Evolutionary conservation across 2,113 vertebrate species (phyloP).

Genomic region (Caranx melampygus): DNA sequence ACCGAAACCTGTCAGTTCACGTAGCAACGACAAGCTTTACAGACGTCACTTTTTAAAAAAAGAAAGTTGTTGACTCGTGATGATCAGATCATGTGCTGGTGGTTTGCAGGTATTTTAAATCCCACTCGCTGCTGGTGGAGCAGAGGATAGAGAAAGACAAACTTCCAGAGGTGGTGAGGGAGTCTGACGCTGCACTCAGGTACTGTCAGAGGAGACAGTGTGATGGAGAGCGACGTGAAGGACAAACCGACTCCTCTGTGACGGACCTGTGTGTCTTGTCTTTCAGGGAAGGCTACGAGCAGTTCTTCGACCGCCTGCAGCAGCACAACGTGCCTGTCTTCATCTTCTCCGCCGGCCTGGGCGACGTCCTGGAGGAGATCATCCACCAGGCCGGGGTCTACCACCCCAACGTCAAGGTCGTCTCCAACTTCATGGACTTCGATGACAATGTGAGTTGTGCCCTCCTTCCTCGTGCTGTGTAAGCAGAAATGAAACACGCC

Average conservation of each 20-base stretch:
- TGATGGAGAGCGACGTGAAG: not conserved
- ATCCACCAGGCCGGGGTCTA: conserved; percentile 94
- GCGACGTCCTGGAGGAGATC: conserved; percentile 94
- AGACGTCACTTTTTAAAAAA: not conserved
- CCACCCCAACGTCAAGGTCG: conserved; percentile 93
- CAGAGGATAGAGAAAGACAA: conserved; percentile 91
- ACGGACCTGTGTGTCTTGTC: not conserved
- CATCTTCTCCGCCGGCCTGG: conserved; percentile 97
- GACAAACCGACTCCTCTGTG: too few relatives aligned
- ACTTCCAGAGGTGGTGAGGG: conserved; percentile 90
- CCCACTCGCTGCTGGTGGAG: conserved; percentile 92
- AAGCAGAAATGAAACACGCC: not conserved
- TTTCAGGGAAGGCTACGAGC: conserved; percentile 93
- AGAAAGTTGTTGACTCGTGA: not conserved
- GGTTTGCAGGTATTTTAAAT: conserved; percentile 93
- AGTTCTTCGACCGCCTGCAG: conserved; percentile 94
- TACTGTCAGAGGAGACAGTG: conserved; percentile 57
- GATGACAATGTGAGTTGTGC: conserved; percentile 90
- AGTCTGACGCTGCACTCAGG: conserved; percentile 95
- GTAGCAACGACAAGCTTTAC: not conserved
- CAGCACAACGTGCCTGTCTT: conserved; percentile 92
- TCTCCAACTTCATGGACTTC: conserved; percentile 99
- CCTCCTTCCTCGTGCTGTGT: too few relatives aligned
- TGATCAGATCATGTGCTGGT: not conserved
- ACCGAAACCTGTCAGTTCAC: not conserved